Conservation (phyloP, 2,888 invertebrate species). For the Drosophila monieri region DNA sequence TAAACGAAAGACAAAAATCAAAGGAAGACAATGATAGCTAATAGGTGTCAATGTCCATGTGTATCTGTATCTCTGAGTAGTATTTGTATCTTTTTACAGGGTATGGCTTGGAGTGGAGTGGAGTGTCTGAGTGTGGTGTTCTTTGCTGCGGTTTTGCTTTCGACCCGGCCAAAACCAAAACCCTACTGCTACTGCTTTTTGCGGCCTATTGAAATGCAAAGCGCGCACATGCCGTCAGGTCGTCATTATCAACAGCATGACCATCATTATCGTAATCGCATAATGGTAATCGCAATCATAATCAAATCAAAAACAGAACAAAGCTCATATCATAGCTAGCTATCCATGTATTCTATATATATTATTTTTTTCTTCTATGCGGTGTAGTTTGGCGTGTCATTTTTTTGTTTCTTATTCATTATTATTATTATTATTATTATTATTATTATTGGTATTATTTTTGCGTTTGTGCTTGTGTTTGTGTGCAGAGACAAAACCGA, state of each 20-base stretch:
- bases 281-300: slow-evolving; percentile 23
- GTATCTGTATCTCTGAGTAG: slow-evolving; percentile 20
- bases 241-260: slow-evolving; percentile 40
- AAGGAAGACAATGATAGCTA: slow-evolving; percentile 44
- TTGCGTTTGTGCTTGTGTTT: slow-evolving; percentile 8
- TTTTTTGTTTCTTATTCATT: slow-evolving; percentile 2
- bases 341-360: slow-evolving; percentile 7
- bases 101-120: slow-evolving; percentile 8
- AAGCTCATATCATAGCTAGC: slow-evolving; percentile 21
- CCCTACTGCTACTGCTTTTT: slow-evolving; percentile 26
- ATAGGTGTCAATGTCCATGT: slow-evolving; percentile 10
- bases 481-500: slow-evolving; percentile 42
- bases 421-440: background rate
- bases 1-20: slow-evolving; percentile 53
- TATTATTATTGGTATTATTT: slow-evolving; percentile 5
- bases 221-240: slow-evolving; percentile 78
- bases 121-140: background rate
- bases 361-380: background rate
- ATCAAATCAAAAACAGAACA: slow-evolving; percentile 45
- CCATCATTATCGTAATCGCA: slow-evolving; percentile 25
- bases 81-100: slow-evolving; percentile 42
- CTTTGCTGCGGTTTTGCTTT: slow-evolving; percentile 22
- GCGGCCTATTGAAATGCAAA: slow-evolving; percentile 63
- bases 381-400: slow-evolving; percentile 4
- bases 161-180: slow-evolving; percentile 29